Conservation (phyloP, 2,888 invertebrate genomes). For the Heteropelma amictum region DNA sequence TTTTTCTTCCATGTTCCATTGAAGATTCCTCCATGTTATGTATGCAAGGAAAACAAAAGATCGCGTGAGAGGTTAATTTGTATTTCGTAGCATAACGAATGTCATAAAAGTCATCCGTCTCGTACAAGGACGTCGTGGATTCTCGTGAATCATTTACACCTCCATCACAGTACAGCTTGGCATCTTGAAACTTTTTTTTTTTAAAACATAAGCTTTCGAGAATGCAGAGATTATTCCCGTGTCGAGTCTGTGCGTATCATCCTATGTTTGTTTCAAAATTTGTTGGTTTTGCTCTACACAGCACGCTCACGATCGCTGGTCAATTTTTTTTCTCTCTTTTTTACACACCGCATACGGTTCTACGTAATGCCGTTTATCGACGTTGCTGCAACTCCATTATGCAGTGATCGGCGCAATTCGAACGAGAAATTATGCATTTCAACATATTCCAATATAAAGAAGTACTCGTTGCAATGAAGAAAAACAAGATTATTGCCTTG, state of each 20-base stretch:
- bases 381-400: neutral
- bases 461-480: neutral
- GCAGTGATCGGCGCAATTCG: neutral
- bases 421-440: neutral
- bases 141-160: slow-evolving; percentile 37
- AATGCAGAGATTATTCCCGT: slow-evolving; percentile 35
- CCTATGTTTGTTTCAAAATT: slow-evolving; percentile 5
- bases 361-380: neutral
- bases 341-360: neutral
- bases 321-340: slow-evolving; percentile 6
- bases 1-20: neutral
- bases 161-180: slow-evolving; percentile 14
- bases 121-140: slow-evolving; percentile 37
- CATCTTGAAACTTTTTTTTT: neutral
- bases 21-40: slow-evolving; percentile 16
- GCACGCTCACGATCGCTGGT: slow-evolving; percentile 40
- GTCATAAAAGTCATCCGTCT: slow-evolving; percentile 23
- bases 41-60: slow-evolving; percentile 40
- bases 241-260: slow-evolving; percentile 27
- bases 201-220: neutral
- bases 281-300: slow-evolving; percentile 3
- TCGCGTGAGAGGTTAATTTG: slow-evolving; percentile 45
- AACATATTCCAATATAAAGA: neutral
- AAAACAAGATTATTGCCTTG: too few relatives aligned
- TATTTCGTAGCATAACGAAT: slow-evolving; percentile 36